phyloP scores from a whole-genome alignment of 2,888 invertebrate genomes.

The Pseudanteris insignis region DNA sequence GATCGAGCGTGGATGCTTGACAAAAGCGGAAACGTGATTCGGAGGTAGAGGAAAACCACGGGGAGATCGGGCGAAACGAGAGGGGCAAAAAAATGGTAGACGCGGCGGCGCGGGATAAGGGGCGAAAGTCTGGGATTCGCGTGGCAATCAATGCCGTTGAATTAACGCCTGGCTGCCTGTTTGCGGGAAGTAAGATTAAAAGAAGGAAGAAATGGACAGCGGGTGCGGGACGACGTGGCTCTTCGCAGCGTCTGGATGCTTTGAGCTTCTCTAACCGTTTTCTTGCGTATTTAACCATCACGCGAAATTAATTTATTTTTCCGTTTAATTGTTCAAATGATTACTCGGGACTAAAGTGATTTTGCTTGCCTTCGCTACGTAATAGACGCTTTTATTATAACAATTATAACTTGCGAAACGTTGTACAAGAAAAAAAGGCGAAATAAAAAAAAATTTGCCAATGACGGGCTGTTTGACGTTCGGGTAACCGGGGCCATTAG shows the following conservation, averaged over 20 bases:
- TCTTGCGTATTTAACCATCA: slow-evolving; percentile 43
- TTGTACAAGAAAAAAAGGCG: too few relatives aligned
- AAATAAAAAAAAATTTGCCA: too few relatives aligned
- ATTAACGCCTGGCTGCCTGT: slow-evolving; percentile 66
- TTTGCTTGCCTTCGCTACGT: slow-evolving; percentile 11
- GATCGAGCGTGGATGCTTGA: slow-evolving; percentile 25
- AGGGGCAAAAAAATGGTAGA: too few relatives aligned
- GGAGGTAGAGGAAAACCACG: slow-evolving; percentile 36
- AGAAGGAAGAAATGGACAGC: slow-evolving; percentile 65
- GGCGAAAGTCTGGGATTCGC: slow-evolving; percentile 52
- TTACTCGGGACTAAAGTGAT: slow-evolving; percentile 27
- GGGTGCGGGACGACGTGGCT: slow-evolving; percentile 49
- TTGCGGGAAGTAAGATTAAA: slow-evolving; percentile 66
- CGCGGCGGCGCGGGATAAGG: slow-evolving; percentile 38
- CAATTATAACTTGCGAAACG: slow-evolving; percentile 11
- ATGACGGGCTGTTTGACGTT: too few relatives aligned
- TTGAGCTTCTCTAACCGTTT: too few relatives aligned
- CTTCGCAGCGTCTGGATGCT: slow-evolving; percentile 42
- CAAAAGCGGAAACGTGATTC: slow-evolving; percentile 27
- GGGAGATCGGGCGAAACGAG: slow-evolving; percentile 23
- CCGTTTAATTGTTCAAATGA: slow-evolving; percentile 32
- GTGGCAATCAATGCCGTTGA: slow-evolving; percentile 66
- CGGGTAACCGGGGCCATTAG: too few relatives aligned
- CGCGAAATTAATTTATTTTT: slow-evolving; percentile 35
- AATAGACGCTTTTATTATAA: slow-evolving; percentile 28